Evolutionary conservation across 2,113 vertebrate species (phyloP).

Genomic region (Trematocara unimaculatum): DNA sequence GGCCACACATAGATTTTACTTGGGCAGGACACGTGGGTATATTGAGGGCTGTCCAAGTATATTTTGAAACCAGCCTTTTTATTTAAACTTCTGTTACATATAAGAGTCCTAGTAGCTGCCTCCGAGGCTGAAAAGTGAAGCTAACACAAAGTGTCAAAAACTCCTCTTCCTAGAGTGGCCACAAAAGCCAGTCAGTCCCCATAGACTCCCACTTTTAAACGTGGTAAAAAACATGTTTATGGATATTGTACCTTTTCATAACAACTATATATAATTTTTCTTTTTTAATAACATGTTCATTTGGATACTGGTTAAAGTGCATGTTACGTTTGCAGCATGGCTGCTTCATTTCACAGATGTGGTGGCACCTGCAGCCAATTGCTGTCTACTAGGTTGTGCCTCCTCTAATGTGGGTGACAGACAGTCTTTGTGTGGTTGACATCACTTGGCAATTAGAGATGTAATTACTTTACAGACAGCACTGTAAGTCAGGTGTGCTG

Average conservation of each 20-base stretch:
- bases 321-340: background rate
- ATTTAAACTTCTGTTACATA: background rate
- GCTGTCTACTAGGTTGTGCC: background rate
- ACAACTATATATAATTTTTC: background rate
- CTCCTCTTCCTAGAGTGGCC: background rate
- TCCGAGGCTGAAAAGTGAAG: background rate
- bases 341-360: background rate
- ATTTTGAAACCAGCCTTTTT: background rate
- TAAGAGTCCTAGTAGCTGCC: background rate
- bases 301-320: background rate
- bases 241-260: background rate
- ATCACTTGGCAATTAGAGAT: background rate
- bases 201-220: background rate
- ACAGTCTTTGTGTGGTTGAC: background rate
- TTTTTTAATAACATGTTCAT: background rate
- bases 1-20: background rate
- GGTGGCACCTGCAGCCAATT: background rate
- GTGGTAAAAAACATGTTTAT: background rate
- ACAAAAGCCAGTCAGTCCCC: background rate
- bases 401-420: background rate
- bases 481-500: background rate
- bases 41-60: background rate
- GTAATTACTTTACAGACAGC: background rate
- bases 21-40: background rate
- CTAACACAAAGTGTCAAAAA: background rate